These are phyloP conservation scores for Disparrhopalites patrizii DNA, from an alignment of 2,888 invertebrate genomes.

Conservation along the genomic window DNA sequence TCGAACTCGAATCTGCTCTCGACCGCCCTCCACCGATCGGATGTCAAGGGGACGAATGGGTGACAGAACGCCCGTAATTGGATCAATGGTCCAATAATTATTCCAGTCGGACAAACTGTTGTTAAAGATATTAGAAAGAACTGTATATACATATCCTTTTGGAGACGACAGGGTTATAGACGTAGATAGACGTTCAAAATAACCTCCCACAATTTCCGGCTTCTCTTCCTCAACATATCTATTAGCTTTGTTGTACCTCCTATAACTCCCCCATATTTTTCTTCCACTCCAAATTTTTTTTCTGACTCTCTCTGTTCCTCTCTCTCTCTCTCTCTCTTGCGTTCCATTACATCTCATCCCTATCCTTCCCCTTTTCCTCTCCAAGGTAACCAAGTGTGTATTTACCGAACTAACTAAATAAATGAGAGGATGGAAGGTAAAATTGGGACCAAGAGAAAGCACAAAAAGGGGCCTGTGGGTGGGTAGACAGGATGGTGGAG, in stretches of 20 bases:
- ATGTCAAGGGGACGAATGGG: constrained; percentile 73
- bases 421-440: too few species aligned
- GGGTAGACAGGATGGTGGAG: too few species aligned
- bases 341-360: too few species aligned
- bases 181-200: neutral
- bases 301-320: too few species aligned
- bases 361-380: too few species aligned
- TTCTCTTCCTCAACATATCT: neutral
- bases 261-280: neutral
- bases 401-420: too few species aligned
- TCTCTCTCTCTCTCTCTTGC: too few species aligned
- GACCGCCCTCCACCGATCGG: constrained; percentile 25
- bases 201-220: neutral
- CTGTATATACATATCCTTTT: neutral
- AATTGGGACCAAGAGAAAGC: too few species aligned
- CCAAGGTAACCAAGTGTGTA: too few species aligned
- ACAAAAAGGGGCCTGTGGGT: too few species aligned
- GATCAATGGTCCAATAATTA: constrained; percentile 86
- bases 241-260: neutral
- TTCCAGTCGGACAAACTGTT: constrained; percentile 68
- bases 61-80: constrained; percentile 82
- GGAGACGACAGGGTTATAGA: neutral
- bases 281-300: too few species aligned
- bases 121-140: neutral
- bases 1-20: constrained; percentile 40